A percentile compares a stretch with the other conserved stretches of the same genome.
phyloP scores from a whole-genome alignment of 2,888 invertebrate genomes.

The Polydrusus tereticollis region DNA sequence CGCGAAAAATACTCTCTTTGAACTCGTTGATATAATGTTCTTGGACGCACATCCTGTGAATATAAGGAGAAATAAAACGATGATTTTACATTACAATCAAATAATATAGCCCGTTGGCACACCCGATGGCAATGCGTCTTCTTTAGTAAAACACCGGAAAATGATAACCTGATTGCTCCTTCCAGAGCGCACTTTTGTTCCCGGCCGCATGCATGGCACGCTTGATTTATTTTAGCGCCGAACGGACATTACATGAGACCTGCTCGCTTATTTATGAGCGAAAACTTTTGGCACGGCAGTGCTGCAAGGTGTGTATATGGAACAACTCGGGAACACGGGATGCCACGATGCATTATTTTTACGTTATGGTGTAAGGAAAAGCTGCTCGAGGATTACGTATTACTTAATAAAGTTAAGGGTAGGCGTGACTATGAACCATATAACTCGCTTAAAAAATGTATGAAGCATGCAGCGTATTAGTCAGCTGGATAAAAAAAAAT shows the following conservation, averaged over 20 bases:
- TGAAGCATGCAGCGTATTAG: too few relatives aligned
- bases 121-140: constrained; percentile 59
- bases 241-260: constrained; percentile 62
- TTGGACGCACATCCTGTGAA: too few relatives aligned
- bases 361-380: constrained; percentile 53
- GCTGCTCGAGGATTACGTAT: constrained; percentile 14
- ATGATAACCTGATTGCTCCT: constrained; percentile 64
- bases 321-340: constrained; percentile 50
- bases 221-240: constrained; percentile 61
- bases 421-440: neutral
- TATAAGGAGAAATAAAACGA: too few relatives aligned
- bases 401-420: constrained; percentile 19
- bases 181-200: constrained; percentile 56
- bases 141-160: constrained; percentile 64
- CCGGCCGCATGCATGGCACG: constrained; percentile 57
- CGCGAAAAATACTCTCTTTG: too few relatives aligned
- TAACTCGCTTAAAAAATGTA: too few relatives aligned
- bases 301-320: constrained; percentile 41
- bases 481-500: too few relatives aligned
- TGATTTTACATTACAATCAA: constrained; percentile 23
- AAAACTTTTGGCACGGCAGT: constrained; percentile 47
- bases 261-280: constrained; percentile 46
- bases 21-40: too few relatives aligned
- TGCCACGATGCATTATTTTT: constrained; percentile 50
- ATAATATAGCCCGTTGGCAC: constrained; percentile 42